Conservation (phyloP, 2,888 invertebrate species). For the Eupithecia vulgata region DNA sequence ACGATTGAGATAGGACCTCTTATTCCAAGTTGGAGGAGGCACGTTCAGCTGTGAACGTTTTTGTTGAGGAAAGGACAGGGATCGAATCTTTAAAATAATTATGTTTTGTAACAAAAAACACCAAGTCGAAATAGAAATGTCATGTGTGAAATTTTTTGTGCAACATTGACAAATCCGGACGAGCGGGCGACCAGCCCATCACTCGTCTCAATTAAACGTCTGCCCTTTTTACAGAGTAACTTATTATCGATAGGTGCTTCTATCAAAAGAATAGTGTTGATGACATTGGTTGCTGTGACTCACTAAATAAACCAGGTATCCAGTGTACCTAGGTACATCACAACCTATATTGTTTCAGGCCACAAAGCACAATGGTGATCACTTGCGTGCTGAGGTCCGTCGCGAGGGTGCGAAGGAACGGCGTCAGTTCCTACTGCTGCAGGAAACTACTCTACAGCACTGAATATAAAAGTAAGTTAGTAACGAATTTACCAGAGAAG, state of each 20-base stretch:
- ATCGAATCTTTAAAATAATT: neutral
- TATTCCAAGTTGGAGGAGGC: neutral
- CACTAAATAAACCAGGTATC: neutral
- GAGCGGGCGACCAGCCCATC: neutral
- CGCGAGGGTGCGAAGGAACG: slow-evolving; percentile 41
- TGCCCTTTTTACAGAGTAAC: neutral
- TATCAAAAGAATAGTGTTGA: neutral
- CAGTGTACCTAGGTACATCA: neutral
- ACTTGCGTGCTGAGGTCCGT: slow-evolving; percentile 54
- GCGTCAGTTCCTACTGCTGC: slow-evolving; percentile 50
- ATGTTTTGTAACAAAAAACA: neutral
- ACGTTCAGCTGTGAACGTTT: neutral
- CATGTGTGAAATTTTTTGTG: no score
- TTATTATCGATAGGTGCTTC: neutral
- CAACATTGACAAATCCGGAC: neutral
- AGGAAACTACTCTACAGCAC: slow-evolving; percentile 59
- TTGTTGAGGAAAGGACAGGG: neutral
- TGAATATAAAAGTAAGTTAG: slow-evolving; percentile 57
- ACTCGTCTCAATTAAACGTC: neutral
- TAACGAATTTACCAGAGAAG: neutral
- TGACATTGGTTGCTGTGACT: neutral
- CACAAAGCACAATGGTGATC: slow-evolving; percentile 52
- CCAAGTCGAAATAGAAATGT: no score
- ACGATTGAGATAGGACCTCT: neutral
- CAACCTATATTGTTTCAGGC: slow-evolving; percentile 18